phyloP scores from a whole-genome alignment of 2,888 invertebrate genomes.

The Polydrusus cervinus region DNA sequence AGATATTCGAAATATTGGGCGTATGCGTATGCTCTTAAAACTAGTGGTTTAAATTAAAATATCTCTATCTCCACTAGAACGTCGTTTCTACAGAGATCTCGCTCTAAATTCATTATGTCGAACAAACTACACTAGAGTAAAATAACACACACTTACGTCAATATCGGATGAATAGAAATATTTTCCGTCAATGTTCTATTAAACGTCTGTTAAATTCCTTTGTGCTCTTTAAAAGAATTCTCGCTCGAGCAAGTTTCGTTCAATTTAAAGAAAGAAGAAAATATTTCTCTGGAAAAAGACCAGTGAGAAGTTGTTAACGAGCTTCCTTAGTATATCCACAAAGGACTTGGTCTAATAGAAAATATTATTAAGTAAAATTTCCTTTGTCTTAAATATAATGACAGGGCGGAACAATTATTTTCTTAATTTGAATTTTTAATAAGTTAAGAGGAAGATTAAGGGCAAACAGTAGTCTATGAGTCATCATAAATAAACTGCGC shows the following conservation, averaged over 20 bases:
- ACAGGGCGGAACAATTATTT: neutral
- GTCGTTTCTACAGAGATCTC: too few species aligned
- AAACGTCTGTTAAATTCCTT: conserved; percentile 24
- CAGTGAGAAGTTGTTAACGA: conserved; percentile 10
- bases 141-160: neutral
- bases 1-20: too few species aligned
- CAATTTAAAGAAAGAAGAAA: conserved; percentile 3
- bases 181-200: conserved; percentile 14
- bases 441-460: too few species aligned
- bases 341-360: conserved; percentile 11
- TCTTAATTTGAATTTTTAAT: too few species aligned
- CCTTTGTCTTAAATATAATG: neutral
- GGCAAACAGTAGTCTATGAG: too few species aligned
- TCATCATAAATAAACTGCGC: too few species aligned
- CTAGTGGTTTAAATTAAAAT: too few species aligned
- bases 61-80: too few species aligned
- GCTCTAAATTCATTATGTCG: too few species aligned
- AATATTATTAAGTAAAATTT: conserved; percentile 2
- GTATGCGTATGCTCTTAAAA: too few species aligned
- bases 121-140: neutral
- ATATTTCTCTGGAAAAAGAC: neutral
- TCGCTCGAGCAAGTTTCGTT: conserved; percentile 11
- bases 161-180: neutral
- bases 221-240: conserved; percentile 25
- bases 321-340: neutral